Base-by-base conservation (phyloP, 2,113 vertebrate genomes). In the Aphelocoma coerulescens region DNA sequence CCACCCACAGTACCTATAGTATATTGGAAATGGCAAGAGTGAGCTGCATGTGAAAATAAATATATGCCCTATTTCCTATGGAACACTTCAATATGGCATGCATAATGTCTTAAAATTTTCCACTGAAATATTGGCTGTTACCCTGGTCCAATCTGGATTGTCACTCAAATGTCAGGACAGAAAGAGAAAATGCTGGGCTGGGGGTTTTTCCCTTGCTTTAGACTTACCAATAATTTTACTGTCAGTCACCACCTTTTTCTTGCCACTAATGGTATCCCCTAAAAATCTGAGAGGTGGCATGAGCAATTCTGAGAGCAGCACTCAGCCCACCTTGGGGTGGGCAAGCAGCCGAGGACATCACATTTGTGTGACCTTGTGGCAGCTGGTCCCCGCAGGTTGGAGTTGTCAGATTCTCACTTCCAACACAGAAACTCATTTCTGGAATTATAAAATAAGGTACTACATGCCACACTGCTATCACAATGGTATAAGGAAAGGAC, bases 61-160 rank as follows among this genome's bases (percentile, higher is more conserved):
- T 88, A 51, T 59, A 58, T 49, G 48, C 81, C 71, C 84, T 89
- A 59, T 74, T 95, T 96, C 91, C 84, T 76, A 48, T 61, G 88
- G 93, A 89, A 96, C 77, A 78, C 68, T 96, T 88, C 84, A 58
- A 85, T 85, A 85, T 72, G 44, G 67, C 89, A 96, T 80, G 93
- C 80, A 96, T 91, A 96, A 86, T 88, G 52, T 55, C 75, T 72
- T 21, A 58, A 85, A 85, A 87, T 49, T 97, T 96, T 95, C 95
- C 91, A 87, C 79, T 91, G 63, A 58, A 91, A 94, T 62, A 95
- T 1, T 71, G 67, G 94, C 92, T 86, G 91, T 49, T 61, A 82
- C 85, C 61, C 39, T 16, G 22, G 74, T 68, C 83, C 78, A 83
- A 88, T 82, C 92, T 84, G 54, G 72, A 88, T 65, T 89, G 83